Evolutionary conservation across 2,113 vertebrate species (phyloP).

Genomic region (Thomomys bottae): DNA sequence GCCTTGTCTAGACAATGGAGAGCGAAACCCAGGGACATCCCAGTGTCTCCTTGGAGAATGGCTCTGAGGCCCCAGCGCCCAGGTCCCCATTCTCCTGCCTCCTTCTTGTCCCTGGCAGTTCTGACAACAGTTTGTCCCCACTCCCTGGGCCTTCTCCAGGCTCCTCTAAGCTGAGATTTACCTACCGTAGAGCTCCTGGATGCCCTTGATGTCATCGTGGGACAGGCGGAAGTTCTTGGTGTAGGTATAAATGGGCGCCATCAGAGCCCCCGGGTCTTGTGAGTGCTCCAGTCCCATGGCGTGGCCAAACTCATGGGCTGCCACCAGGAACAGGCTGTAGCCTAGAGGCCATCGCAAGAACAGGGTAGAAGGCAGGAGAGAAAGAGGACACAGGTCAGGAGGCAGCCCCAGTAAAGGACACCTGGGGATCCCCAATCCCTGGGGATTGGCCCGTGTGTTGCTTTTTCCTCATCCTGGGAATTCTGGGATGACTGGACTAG

Average conservation of each 20-base stretch:
- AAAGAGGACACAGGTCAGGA: background rate
- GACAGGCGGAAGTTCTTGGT: slow-evolving; percentile 96
- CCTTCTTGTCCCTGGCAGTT: background rate
- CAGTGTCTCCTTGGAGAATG: fast-evolving
- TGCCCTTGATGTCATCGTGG: slow-evolving; percentile 94
- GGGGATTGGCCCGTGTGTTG: fast-evolving
- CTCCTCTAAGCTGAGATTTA: slow-evolving; percentile 70
- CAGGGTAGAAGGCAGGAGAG: background rate
- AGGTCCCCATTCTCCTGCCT: background rate
- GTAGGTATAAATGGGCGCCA: slow-evolving; percentile 97
- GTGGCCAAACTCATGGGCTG: slow-evolving; percentile 98
- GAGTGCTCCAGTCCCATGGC: slow-evolving; percentile 98
- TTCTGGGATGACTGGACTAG: background rate
- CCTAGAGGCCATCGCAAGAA: slow-evolving; percentile 83
- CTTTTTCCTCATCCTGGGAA: background rate
- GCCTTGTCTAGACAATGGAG: background rate
- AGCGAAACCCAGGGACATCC: background rate
- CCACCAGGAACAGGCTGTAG: slow-evolving; percentile 98
- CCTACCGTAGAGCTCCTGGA: slow-evolving; percentile 99
- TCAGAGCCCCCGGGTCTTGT: slow-evolving; percentile 94
- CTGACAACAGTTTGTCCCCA: no score
- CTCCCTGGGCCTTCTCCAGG: background rate
- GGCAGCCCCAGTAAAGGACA: fast-evolving
- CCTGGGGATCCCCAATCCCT: background rate
- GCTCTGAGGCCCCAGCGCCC: background rate